These are phyloP conservation scores for Zoanthus solanderi DNA, from an alignment of 92 coral and sea anemone species.

Conservation along the genomic window DNA sequence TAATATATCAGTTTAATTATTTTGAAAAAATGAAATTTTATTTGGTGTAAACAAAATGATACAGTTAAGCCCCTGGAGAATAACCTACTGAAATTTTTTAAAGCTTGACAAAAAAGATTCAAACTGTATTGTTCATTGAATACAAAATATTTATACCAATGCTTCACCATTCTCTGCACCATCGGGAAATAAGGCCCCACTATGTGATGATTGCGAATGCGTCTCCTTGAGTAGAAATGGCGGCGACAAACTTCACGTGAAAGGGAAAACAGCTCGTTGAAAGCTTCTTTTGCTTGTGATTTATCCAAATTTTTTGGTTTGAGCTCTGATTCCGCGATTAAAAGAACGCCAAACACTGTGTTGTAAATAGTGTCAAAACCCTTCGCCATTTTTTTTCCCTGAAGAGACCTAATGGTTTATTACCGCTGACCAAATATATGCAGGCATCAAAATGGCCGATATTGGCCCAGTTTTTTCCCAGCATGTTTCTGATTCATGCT, in stretches of 20 bases:
- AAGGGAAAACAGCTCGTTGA: background rate
- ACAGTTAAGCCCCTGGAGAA: background rate
- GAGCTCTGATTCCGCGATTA: conserved; percentile 18
- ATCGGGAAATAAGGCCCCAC: conserved; percentile 49
- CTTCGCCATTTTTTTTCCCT: conserved; percentile 8
- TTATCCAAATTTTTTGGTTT: background rate
- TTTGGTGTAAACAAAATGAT: background rate
- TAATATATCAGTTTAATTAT: background rate
- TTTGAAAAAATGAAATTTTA: background rate
- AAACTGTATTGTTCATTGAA: background rate
- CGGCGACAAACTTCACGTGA: conserved; percentile 9
- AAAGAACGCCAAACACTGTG: conserved; percentile 30
- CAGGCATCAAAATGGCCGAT: conserved; percentile 17
- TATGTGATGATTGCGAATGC: conserved; percentile 34
- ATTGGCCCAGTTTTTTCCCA: conserved; percentile 23
- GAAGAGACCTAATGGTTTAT: conserved; percentile 6
- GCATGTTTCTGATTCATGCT: background rate
- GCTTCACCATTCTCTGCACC: conserved; percentile 32
- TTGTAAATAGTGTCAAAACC: background rate
- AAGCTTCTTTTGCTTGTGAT: background rate
- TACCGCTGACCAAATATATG: conserved; percentile 18
- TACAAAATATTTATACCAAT: conserved; percentile 12
- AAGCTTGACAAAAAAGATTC: background rate
- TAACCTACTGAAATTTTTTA: background rate
- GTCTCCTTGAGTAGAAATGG: background rate